These are phyloP conservation scores for Champsocephalus gunnari DNA, from an alignment of 2,797 vertebrate species.

Conservation along the genomic window DNA sequence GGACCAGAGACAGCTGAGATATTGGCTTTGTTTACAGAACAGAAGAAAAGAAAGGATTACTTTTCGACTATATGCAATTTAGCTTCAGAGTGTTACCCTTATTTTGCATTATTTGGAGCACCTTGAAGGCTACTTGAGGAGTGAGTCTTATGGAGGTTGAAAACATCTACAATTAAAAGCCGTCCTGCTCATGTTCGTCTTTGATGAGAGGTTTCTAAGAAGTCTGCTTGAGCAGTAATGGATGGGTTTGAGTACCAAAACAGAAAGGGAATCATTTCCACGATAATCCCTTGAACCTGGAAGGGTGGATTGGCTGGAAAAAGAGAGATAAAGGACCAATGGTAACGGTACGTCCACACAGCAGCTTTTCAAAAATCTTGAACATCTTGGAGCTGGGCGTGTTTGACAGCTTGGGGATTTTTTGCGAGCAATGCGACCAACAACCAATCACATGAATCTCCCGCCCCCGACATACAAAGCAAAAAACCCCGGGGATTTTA, in stretches of 20 bases:
- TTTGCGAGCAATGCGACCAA: no score
- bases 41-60: neutral
- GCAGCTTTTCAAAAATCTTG: no score
- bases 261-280: constrained; percentile 56
- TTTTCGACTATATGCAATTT: neutral
- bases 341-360: constrained; percentile 10
- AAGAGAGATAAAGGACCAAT: constrained; percentile 34
- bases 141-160: constrained; percentile 22
- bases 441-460: no score
- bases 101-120: neutral
- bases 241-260: constrained; percentile 29
- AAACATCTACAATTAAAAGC: constrained; percentile 27
- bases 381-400: no score
- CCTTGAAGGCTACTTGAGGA: neutral
- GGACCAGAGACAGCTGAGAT: neutral
- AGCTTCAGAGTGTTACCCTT: neutral
- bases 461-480: no score
- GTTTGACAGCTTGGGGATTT: no score
- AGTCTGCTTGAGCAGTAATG: constrained; percentile 19
- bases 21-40: no score
- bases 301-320: constrained; percentile 30
- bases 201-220: constrained; percentile 53
- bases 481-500: no score
- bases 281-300: constrained; percentile 56
- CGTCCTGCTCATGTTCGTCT: constrained; percentile 39